Percentiles rank a stretch among this genome's conserved stretches.
phyloP scores from a whole-genome alignment of 2,888 invertebrate genomes.

The Anoncus sp. region DNA sequence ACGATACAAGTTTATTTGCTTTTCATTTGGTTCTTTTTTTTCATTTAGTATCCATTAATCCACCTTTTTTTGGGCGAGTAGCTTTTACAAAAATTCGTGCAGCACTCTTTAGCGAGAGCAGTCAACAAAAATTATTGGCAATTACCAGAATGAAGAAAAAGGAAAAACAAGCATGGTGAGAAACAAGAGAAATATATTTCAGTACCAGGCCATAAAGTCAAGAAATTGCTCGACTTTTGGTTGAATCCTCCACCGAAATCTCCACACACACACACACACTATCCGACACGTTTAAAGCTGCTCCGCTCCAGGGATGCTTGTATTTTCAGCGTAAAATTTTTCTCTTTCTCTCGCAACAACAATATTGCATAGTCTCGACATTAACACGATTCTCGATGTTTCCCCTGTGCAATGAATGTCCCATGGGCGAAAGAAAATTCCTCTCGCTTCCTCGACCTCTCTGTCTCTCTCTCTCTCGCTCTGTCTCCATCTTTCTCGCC shows the following conservation, averaged over 20 bases:
- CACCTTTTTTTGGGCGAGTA: not conserved
- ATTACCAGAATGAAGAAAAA: conserved; percentile 41
- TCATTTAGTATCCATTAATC: not conserved
- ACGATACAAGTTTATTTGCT: not conserved
- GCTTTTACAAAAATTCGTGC: conserved; percentile 1
- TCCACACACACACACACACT: too few relatives aligned
- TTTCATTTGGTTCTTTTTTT: not conserved
- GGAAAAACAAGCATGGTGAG: conserved; percentile 4
- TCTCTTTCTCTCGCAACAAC: not conserved
- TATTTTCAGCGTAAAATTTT: conserved; percentile 40
- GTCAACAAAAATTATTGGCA: conserved; percentile 53
- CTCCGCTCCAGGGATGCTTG: conserved; percentile 6
- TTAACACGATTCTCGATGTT: conserved; percentile 30
- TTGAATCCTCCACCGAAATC: not conserved
- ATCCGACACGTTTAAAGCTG: conserved; percentile 29
- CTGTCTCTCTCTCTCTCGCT: too few relatives aligned
- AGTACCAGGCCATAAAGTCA: conserved; percentile 46
- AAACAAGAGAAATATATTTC: conserved; percentile 34
- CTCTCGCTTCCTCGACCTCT: not conserved
- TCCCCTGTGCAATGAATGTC: conserved; percentile 17
- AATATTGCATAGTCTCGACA: conserved; percentile 33
- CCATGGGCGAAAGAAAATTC: conserved; percentile 48
- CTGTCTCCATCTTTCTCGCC: not conserved
- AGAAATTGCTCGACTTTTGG: conserved; percentile 13
- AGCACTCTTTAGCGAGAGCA: conserved; percentile 17